Evolutionary conservation across 2,888 invertebrate species (phyloP).

Genomic region (Fragum sueziense): DNA sequence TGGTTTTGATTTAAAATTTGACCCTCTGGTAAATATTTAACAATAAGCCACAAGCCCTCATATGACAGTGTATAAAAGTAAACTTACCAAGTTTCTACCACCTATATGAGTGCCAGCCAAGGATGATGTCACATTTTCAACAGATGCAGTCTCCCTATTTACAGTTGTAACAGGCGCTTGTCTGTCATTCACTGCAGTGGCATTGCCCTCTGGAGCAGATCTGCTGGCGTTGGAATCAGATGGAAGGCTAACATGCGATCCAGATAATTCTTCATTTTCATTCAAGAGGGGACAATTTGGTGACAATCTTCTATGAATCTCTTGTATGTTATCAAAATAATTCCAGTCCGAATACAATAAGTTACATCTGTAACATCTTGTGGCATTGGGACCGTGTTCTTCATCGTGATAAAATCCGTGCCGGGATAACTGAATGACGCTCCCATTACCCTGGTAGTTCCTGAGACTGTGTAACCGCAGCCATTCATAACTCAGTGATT

Average conservation of each 20-base stretch:
- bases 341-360: conserved; percentile 27
- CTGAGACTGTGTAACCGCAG: not conserved
- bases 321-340: conserved; percentile 44
- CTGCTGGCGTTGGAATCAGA: no score
- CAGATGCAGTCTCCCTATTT: not conserved
- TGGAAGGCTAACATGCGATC: not conserved
- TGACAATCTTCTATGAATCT: conserved; percentile 49
- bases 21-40: no score
- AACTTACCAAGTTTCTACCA: not conserved
- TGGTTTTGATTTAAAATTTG: not conserved
- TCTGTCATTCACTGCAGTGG: no score
- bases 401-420: conserved; percentile 15
- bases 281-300: conserved; percentile 49
- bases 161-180: no score
- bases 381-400: conserved; percentile 35
- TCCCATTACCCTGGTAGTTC: conserved; percentile 5
- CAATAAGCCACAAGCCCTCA: no score
- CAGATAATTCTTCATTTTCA: not conserved
- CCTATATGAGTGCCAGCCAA: not conserved
- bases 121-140: not conserved
- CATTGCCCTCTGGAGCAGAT: no score
- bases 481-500: conserved; percentile 18
- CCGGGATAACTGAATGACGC: conserved; percentile 10
- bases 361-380: conserved; percentile 35
- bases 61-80: no score